Percentiles rank a stretch among this genome's conserved stretches.
phyloP scores from a whole-genome alignment of 2,888 invertebrate genomes.

The Sthenelais limicola region DNA sequence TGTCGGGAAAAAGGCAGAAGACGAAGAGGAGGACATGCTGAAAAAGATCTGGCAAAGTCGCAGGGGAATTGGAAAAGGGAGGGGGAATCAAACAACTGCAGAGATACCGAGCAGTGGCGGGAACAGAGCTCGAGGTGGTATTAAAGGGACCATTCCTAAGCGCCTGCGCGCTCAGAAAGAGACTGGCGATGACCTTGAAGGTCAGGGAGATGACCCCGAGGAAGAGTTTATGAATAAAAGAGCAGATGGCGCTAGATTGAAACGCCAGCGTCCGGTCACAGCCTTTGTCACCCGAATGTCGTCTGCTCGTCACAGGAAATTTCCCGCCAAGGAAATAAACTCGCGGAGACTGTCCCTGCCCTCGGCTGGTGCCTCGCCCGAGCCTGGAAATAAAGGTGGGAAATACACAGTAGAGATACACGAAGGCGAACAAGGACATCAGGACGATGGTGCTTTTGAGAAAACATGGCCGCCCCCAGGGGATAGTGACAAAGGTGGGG shows the following conservation, averaged over 20 bases:
- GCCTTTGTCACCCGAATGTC: conserved; percentile 3
- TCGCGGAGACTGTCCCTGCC: neutral
- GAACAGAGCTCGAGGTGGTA: too few relatives aligned
- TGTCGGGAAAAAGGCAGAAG: neutral
- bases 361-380: neutral
- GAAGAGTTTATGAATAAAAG: neutral
- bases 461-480: too few relatives aligned
- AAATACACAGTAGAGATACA: too few relatives aligned
- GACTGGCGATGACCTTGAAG: neutral
- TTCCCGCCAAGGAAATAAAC: neutral
- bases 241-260: too few relatives aligned
- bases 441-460: too few relatives aligned
- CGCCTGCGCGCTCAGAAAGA: too few relatives aligned
- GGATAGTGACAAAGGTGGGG: too few relatives aligned
- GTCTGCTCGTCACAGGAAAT: neutral
- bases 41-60: neutral
- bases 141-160: too few relatives aligned
- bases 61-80: neutral
- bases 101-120: neutral
- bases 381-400: neutral
- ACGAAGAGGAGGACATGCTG: neutral
- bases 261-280: conserved; percentile 11
- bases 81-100: neutral
- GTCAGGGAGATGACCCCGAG: neutral
- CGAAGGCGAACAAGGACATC: too few relatives aligned